phyloP scores from a whole-genome alignment of 2,888 invertebrate species.

The Alviniconcha strummeri region DNA sequence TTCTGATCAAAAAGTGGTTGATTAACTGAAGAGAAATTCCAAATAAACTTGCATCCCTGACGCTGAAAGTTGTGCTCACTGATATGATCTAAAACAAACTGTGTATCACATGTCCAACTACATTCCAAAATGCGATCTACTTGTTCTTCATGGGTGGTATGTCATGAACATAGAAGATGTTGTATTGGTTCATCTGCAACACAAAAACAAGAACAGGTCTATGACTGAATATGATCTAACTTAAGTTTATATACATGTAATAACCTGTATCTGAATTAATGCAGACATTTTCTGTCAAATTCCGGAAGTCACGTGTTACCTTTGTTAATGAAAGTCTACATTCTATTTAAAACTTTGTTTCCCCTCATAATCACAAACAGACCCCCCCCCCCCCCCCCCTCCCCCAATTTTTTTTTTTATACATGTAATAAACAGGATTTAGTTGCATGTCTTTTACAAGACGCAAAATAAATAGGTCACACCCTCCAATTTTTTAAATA shows the following conservation, averaged over 20 bases:
- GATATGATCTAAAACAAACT: background rate
- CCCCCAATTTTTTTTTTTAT: background rate
- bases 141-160: slow-evolving; percentile 7
- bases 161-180: slow-evolving; percentile 11
- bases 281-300: background rate
- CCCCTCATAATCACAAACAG: background rate
- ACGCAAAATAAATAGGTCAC: background rate
- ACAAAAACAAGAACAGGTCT: background rate
- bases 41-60: background rate
- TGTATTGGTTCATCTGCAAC: slow-evolving; percentile 12
- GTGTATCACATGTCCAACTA: slow-evolving; percentile 12
- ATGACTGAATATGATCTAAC: background rate
- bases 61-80: background rate
- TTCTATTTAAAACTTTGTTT: background rate
- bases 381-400: no score
- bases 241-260: background rate
- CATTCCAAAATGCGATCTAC: background rate
- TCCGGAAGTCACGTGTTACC: background rate
- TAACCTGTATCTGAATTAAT: background rate
- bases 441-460: background rate
- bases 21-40: background rate
- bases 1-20: no score
- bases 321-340: background rate
- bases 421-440: background rate
- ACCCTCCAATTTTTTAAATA: background rate